Evolutionary conservation across 2,888 invertebrate species (phyloP), one percentile per base, ranked within the genome.

Genomic region (Aspidiotus rigidus): DNA sequence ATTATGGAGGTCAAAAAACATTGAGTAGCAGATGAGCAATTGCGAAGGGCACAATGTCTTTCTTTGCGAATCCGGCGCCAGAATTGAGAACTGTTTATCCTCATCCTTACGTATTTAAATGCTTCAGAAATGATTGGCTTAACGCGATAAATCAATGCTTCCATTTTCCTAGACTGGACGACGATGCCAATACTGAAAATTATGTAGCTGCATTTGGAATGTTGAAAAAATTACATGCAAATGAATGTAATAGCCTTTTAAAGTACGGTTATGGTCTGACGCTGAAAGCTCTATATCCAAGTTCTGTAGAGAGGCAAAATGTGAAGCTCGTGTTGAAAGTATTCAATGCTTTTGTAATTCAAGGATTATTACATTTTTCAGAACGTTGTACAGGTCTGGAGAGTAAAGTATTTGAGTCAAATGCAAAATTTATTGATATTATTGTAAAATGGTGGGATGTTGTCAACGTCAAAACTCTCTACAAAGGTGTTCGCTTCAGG

Each of bases 361-460:
- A 56, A 15, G 56, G n/a, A 11, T 16, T 56, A 15, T 56, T n/a
- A 8, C 56, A 56, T 56, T 11, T 10, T 56, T 9, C 11, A 11
- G n/a, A 56, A n/a, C 10, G n/a, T 56, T 8, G 15, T 15, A 56
- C 9, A 8, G 8, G 9, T 10, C 13, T 16, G 9, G 15, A 56
- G n/a, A n/a, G n/a, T n/a, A n/a, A n/a, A n/a, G n/a, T n/a, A 8
- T 56, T 15, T 56, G 56, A 11, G 15, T 8, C 7, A 15, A 56
- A 9, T 10, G 56, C 56, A 8, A 15, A 56, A 56, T 56, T 56
- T 16, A 10, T 56, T 8, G 15, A 56, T 8, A n/a, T 56, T 13
- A 56, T 56, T 56, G 11, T 56, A 56, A 16, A 56, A 8, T 56
- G 56, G 56, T 56, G 56, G 56, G 15, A 16, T n/a, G n/a, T n/a